Percentiles rank a stretch among this genome's conserved stretches.
phyloP scores from a whole-genome alignment of 1,140 invertebrate species.

The Condylostylus longicornis region DNA sequence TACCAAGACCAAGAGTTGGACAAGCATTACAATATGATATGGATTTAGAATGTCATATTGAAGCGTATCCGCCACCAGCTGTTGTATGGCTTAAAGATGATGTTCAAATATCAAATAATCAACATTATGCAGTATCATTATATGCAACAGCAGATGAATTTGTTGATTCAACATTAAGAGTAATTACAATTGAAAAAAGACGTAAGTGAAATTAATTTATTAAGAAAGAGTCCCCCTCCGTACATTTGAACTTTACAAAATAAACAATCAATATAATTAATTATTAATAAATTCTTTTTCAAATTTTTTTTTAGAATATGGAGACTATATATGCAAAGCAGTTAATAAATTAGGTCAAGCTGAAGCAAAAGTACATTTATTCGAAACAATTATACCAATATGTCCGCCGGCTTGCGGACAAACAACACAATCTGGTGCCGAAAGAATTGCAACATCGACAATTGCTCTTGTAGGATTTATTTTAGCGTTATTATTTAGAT shows the following conservation, averaged over 20 bases:
- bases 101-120: conserved; percentile 66
- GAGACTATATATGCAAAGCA: conserved; percentile 71
- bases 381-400: conserved; percentile 79
- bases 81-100: conserved; percentile 78
- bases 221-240: no score
- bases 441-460: conserved; percentile 18
- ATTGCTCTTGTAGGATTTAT: conserved; percentile 21
- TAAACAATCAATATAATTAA: no score
- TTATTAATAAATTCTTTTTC: no score
- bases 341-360: conserved; percentile 72
- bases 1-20: conserved; percentile 61
- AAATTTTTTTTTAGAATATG: no score
- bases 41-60: conserved; percentile 82
- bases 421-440: conserved; percentile 44
- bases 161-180: conserved; percentile 72
- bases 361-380: conserved; percentile 62
- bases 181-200: conserved; percentile 79
- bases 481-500: conserved; percentile 18
- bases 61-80: conserved; percentile 79
- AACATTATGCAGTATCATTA: conserved; percentile 77
- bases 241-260: no score
- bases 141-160: conserved; percentile 81
- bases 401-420: conserved; percentile 83
- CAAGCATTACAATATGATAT: conserved; percentile 83
- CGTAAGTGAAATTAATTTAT: no score